Conservation (phyloP, 64 coral and sea anemone genomes). For the Stylophora pistillata region DNA sequence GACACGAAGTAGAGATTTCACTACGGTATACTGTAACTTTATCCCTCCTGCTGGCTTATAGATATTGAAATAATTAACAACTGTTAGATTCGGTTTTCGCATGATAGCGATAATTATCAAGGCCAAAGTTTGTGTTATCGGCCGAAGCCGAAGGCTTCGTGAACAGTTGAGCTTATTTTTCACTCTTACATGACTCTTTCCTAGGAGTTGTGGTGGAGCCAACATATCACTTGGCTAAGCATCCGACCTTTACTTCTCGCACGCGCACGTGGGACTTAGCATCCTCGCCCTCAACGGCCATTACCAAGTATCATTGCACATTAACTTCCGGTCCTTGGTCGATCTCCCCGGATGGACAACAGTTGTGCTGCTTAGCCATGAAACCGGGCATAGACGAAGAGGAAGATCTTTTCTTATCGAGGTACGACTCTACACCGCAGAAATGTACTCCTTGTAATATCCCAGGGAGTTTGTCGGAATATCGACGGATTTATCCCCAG, state of each 20-base stretch:
- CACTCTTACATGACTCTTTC: not conserved
- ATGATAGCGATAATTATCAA: too few relatives aligned
- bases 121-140: too few relatives aligned
- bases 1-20: too few relatives aligned
- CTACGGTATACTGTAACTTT: too few relatives aligned
- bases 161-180: not conserved
- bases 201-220: not conserved
- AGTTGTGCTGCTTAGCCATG: slow-evolving; percentile 37
- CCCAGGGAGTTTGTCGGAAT: slow-evolving; percentile 20
- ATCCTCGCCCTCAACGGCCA: slow-evolving; percentile 30
- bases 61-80: too few relatives aligned
- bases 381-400: slow-evolving; percentile 44
- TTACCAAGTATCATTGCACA: slow-evolving; percentile 41
- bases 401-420: slow-evolving; percentile 45
- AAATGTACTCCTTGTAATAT: slow-evolving; percentile 33
- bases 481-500: slow-evolving; percentile 50
- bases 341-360: slow-evolving; percentile 30
- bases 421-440: slow-evolving; percentile 2
- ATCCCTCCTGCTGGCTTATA: too few relatives aligned
- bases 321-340: slow-evolving; percentile 64
- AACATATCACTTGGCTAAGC: not conserved
- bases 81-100: too few relatives aligned
- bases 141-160: too few relatives aligned
- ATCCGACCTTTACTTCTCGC: slow-evolving; percentile 23
- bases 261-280: slow-evolving; percentile 44